Conservation (phyloP, 2,888 invertebrate species). For the Rugalucina vietnamica region DNA sequence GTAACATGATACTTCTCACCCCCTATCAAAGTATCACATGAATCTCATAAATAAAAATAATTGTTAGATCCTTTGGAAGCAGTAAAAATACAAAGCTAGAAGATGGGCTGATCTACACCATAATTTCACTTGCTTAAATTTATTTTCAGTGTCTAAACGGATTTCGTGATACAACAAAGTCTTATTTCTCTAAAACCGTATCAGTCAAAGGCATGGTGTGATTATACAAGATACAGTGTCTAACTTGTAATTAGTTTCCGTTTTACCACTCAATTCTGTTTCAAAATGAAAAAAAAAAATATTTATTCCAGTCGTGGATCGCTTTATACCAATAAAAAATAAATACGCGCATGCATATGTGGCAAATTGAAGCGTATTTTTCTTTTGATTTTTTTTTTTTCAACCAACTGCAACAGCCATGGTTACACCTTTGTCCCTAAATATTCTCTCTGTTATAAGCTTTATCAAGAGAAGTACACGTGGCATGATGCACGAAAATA, state of each 20-base stretch:
- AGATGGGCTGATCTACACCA: too few relatives aligned
- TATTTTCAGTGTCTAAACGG: too few relatives aligned
- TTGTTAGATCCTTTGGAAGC: too few relatives aligned
- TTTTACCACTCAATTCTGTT: neutral
- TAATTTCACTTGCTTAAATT: too few relatives aligned
- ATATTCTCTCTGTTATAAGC: conserved; percentile 9
- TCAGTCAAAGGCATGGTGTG: too few relatives aligned
- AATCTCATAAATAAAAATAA: neutral
- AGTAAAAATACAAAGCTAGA: too few relatives aligned
- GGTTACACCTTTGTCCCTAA: neutral
- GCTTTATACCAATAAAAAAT: neutral
- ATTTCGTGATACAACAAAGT: too few relatives aligned
- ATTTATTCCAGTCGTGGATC: neutral
- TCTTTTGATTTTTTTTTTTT: too few relatives aligned
- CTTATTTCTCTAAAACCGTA: too few relatives aligned
- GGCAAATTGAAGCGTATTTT: neutral
- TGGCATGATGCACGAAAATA: conserved; percentile 4
- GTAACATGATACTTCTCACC: neutral
- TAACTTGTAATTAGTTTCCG: too few relatives aligned
- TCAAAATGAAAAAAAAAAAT: neutral
- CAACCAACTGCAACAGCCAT: neutral
- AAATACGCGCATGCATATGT: neutral
- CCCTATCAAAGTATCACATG: neutral
- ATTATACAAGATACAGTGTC: too few relatives aligned
- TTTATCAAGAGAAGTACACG: neutral